Base-by-base conservation (phyloP, 1,140 invertebrate genomes). In the Agrypnia vestita region DNA sequence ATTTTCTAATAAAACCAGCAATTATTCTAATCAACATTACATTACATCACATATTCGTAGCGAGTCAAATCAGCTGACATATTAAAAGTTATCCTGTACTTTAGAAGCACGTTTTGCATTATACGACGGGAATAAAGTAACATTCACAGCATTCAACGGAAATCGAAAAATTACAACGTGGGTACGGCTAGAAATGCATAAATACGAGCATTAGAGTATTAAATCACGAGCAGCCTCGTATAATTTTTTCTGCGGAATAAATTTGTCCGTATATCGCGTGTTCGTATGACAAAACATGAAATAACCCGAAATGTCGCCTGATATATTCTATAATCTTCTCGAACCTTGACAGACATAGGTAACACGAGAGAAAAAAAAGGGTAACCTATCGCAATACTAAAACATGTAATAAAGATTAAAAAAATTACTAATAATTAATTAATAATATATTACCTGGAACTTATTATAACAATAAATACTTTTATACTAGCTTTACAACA, bases 291-390 rank as follows among this genome's bases (percentile, higher is more conserved):
- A 53, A 55, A 55, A 74, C 53, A 55, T 55, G 51, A 74, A 74
- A 74, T 55, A 43, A 56, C 43, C 56, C 46, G n/a, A 47, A 51
- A 44, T 43, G 56, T 8, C 62, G 43, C 43, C 21, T 62, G 7
- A 7, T n/a, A n/a, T 35, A 64, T 77, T 77, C 76, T 77, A 69
- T 55, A 46, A 76, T 76, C 55, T 76, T 76, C 75, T 76, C 13
- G 75, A 64, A 76, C 75, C 75, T 76, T 76, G 75, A 76, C 75
- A 76, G 75, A 21, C 75, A 46, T 64, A 15, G 19, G 15, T 44
- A 53, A 72, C 12, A 12, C 12, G 12, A 13, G 49, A 9, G n/a
- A 7, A n/a, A 51, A 53, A 73, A 25, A 55, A 53, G 13, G 6
- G 51, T 73, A 12, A 35, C 10, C 19, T 7, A 25, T n/a, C 21